These are phyloP conservation scores for Limosa lapponica DNA, from an alignment of 2,797 vertebrate species.

Conservation along the genomic window DNA sequence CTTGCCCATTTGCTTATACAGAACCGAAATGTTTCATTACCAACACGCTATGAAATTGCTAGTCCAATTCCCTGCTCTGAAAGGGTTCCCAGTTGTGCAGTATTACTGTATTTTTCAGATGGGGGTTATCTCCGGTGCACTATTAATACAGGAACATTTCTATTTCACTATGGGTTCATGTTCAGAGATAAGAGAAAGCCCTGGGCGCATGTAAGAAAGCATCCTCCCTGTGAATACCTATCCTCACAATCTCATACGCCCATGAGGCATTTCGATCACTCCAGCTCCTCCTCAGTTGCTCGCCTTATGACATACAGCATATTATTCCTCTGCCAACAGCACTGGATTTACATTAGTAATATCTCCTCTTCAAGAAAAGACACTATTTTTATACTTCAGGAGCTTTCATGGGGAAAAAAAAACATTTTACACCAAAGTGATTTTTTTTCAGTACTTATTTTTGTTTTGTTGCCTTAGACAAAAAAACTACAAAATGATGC, in stretches of 20 bases:
- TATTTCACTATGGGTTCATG: slow-evolving; percentile 18
- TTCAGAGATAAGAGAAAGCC: slow-evolving; percentile 56
- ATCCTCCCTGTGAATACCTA: slow-evolving; percentile 27
- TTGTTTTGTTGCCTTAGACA: not conserved
- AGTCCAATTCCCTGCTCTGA: slow-evolving; percentile 39
- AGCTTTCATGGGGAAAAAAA: not conserved
- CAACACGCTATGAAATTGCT: slow-evolving; percentile 17
- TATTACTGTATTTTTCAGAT: slow-evolving; percentile 37
- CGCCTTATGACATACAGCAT: not conserved
- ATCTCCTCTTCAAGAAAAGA: slow-evolving; percentile 1
- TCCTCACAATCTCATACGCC: not conserved
- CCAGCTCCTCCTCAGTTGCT: not conserved
- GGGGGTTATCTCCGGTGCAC: slow-evolving; percentile 15
- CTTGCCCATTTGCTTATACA: slow-evolving; percentile 52
- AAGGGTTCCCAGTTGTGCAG: slow-evolving; percentile 34
- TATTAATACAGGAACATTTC: slow-evolving; percentile 45
- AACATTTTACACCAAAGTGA: not conserved
- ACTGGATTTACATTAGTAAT: slow-evolving; percentile 41
- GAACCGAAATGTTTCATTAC: slow-evolving; percentile 49
- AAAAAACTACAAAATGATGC: not conserved
- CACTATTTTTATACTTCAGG: not conserved
- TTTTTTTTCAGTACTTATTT: not conserved
- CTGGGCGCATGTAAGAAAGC: slow-evolving; percentile 26
- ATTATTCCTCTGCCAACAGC: not conserved
- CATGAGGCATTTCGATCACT: not conserved